Percentiles rank a stretch among this genome's conserved stretches.
phyloP scores from a whole-genome alignment of 2,797 vertebrate genomes.

The Crocidura indochinensis region DNA sequence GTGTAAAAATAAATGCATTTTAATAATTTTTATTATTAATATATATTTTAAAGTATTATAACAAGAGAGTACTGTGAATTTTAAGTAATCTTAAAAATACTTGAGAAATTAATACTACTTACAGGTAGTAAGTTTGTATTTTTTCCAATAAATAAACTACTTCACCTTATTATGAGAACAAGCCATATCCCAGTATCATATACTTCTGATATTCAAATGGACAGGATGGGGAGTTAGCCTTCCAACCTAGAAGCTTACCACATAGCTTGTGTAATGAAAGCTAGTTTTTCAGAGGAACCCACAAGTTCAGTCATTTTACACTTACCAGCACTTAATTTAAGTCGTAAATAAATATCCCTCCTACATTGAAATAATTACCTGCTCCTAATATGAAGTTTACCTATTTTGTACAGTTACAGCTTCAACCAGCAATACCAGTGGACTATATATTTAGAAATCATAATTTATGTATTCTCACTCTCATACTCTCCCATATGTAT shows the following conservation, averaged over 20 bases:
- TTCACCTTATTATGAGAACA: not conserved
- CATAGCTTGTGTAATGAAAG: not conserved
- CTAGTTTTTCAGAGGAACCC: not conserved
- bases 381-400: not conserved
- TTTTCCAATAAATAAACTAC: constrained; percentile 1
- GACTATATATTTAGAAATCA: not conserved
- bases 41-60: not conserved
- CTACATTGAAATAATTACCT: not conserved
- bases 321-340: not conserved
- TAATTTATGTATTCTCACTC: too few species aligned
- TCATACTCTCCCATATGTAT: too few species aligned
- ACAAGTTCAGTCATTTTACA: not conserved
- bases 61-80: not conserved
- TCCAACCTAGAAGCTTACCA: not conserved
- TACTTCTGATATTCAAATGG: not conserved
- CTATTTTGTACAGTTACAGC: not conserved
- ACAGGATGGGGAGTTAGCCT: not conserved
- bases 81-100: not conserved
- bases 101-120: too few species aligned
- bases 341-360: not conserved
- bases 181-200: not conserved
- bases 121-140: not conserved
- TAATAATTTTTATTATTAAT: not conserved
- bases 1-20: not conserved
- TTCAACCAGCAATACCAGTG: not conserved